Evolutionary conservation across 2,888 invertebrate species (phyloP), one percentile per base, ranked within the genome.

Genomic region (Sepiola atlantica): DNA sequence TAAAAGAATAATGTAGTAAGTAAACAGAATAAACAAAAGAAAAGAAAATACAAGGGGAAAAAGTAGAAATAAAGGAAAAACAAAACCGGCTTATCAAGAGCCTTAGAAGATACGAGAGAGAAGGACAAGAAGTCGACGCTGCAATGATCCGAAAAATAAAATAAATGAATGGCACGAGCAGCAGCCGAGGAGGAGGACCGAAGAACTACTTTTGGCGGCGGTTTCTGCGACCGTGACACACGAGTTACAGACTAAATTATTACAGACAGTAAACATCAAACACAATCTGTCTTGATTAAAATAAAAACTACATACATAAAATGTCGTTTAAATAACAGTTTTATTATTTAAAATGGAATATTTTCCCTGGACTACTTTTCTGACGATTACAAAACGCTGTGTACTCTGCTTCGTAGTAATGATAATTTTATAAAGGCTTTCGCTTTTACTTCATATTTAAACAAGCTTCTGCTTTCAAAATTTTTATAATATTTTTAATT

Each of bases 31-130:
- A 77, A 77, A 77, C 77, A 77, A 77, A 77, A 77, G n/a, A 77
- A 77, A 77, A 77, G n/a, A 77, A 77, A 77, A 77, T 77, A 77
- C 77, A 77, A 77, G 77, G 77, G 77, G 77, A 77, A 77, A n/a
- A 77, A n/a, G 77, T 77, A n/a, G 77, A 77, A 77, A 77, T 77
- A 77, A 77, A 77, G n/a, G 77, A 77, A 77, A 77, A 77, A 77
- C 77, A 77, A 77, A 77, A 77, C 77, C 77, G 77, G 77, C 77
- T 77, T 77, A 77, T 77, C 77, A 77, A 77, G n/a, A 77, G 77
- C 77, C 77, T 77, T 77, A 77, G 77, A 77, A 77, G n/a, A 77
- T n/a, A 77, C 77, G 77, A 77, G n/a, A 77, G 77, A 77, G 77
- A 77, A 77, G 77, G 77, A 77, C 77, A 77, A 77, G 77, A 77